These are phyloP conservation scores for Scyliorhinus canicula DNA, from an alignment of 2,797 vertebrate genomes.

Conservation along the genomic window DNA sequence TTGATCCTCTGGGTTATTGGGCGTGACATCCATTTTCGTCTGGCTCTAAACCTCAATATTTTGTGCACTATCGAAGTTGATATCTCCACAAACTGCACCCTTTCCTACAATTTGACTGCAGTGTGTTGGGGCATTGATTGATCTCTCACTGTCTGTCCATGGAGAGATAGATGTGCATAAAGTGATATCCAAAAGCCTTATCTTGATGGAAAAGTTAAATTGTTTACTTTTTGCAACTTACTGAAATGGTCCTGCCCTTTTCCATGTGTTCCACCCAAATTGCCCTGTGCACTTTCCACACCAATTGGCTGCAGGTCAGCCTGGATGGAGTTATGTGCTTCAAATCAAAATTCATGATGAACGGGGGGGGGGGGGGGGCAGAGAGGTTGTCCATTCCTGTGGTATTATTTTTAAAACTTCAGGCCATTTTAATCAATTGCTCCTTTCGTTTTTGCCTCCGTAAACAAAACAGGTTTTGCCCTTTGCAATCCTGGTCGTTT, in stretches of 20 bases:
- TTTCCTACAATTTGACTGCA: background rate
- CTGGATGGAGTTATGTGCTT: background rate
- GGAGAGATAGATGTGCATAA: background rate
- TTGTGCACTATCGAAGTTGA: background rate
- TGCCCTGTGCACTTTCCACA: background rate
- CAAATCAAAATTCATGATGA: background rate
- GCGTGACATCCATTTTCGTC: background rate
- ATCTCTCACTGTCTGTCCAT: background rate
- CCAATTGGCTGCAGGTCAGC: background rate
- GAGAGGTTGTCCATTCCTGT: background rate
- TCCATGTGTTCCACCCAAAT: background rate
- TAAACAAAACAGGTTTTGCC: background rate
- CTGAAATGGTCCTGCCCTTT: slow-evolving; percentile 6
- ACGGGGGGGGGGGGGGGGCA: no score
- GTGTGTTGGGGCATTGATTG: background rate
- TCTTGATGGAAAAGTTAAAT: background rate
- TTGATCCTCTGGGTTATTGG: background rate
- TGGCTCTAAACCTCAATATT: background rate
- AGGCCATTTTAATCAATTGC: background rate
- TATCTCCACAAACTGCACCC: background rate
- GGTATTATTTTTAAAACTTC: no score
- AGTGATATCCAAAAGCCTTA: background rate
- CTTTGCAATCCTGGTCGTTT: background rate
- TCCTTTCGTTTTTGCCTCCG: background rate
- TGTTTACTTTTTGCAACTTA: slow-evolving; percentile 1